A percentile compares a stretch with the other conserved stretches of the same genome.
Evolutionary conservation across 2,888 invertebrate genomes (phyloP).

Genomic region (Hyposoter didymator): DNA sequence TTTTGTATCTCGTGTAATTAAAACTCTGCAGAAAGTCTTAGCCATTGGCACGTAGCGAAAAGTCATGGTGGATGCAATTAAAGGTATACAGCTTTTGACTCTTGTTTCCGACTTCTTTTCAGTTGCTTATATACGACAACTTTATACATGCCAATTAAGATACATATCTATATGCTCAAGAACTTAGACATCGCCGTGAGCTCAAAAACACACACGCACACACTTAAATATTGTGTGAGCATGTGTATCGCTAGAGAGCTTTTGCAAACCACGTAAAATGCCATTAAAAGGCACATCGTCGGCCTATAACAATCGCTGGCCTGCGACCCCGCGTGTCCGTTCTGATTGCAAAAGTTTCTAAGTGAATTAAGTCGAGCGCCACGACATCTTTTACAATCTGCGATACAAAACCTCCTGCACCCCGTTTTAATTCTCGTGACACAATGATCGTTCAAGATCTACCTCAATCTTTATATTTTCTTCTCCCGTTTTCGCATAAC

Average conservation of each 20-base stretch:
- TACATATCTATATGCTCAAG: neutral
- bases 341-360: conserved; percentile 79
- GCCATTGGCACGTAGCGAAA: neutral
- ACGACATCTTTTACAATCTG: conserved; percentile 57
- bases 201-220: neutral
- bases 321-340: conserved; percentile 68
- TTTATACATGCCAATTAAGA: conserved; percentile 1
- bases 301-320: conserved; percentile 69
- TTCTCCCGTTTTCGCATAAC: neutral
- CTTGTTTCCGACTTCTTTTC: neutral
- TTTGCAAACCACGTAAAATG: conserved; percentile 72
- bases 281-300: conserved; percentile 76
- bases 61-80: neutral
- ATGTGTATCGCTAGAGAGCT: conserved; percentile 24
- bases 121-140: conserved; percentile 3
- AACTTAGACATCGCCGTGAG: neutral
- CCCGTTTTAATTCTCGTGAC: conserved; percentile 3
- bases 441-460: conserved; percentile 43
- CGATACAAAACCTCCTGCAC: conserved; percentile 42
- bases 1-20: conserved; percentile 17
- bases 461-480: conserved; percentile 21
- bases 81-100: conserved; percentile 11
- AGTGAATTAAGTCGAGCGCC: conserved; percentile 75
- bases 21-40: conserved; percentile 17
- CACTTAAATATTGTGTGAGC: neutral